These are phyloP conservation scores for Amazona guildingii DNA, from an alignment of 2,113 vertebrate genomes.

Conservation along the genomic window DNA sequence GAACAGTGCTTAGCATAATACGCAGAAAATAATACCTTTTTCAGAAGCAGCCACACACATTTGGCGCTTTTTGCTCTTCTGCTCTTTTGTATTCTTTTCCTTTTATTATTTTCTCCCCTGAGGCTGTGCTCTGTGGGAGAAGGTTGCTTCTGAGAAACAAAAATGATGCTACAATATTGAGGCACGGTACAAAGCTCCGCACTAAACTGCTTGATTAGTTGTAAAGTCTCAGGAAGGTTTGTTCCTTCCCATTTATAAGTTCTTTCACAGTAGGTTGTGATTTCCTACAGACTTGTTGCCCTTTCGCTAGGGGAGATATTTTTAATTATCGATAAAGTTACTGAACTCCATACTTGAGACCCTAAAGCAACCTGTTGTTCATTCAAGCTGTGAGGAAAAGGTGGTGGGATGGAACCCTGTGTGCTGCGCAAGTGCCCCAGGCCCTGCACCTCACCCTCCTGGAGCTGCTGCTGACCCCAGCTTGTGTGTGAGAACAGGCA, in stretches of 20 bases:
- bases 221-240: background rate
- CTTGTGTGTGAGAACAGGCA: background rate
- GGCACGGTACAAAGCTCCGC: background rate
- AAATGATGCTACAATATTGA: background rate
- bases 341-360: background rate
- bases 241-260: background rate
- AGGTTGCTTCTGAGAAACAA: background rate
- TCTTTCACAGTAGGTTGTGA: background rate
- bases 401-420: background rate
- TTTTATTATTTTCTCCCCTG: background rate
- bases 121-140: background rate
- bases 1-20: background rate
- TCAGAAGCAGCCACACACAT: background rate
- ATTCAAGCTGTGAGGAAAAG: background rate
- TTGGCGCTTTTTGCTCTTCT: background rate
- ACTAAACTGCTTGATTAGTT: background rate
- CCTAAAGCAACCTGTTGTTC: accelerated
- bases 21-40: background rate
- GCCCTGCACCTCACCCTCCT: accelerated
- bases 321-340: background rate
- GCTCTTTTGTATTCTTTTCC: background rate
- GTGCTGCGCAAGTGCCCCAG: accelerated
- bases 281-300: background rate
- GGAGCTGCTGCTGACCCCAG: background rate
- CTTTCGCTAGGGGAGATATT: background rate